These are phyloP conservation scores for Pseudochromis fuscus DNA, from an alignment of 2,797 vertebrate species.

Conservation along the genomic window DNA sequence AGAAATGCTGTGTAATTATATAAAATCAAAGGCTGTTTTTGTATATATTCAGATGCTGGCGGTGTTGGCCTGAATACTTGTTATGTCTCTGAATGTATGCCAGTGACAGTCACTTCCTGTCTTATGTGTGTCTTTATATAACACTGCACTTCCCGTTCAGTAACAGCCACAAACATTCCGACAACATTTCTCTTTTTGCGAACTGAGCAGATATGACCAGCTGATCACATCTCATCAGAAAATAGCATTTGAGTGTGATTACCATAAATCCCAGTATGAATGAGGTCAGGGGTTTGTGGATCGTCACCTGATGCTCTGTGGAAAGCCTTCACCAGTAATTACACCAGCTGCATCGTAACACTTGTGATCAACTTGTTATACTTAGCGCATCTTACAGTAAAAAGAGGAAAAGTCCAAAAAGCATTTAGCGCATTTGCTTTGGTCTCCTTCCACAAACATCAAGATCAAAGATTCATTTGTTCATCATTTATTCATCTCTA, in stretches of 20 bases:
- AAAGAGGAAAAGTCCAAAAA: neutral
- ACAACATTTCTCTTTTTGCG: neutral
- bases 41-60: no score
- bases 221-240: neutral
- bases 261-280: constrained; percentile 12
- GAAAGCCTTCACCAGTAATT: constrained; percentile 2
- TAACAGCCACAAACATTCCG: constrained; percentile 57
- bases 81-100: neutral
- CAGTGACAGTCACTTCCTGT: constrained; percentile 30
- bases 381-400: neutral
- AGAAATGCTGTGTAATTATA: neutral
- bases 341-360: neutral
- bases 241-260: constrained; percentile 17
- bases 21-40: no score
- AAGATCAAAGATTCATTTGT: neutral
- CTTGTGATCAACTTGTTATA: neutral
- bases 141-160: constrained; percentile 42
- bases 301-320: neutral
- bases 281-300: neutral
- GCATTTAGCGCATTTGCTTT: neutral
- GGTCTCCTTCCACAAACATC: neutral
- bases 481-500: neutral
- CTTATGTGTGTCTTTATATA: constrained; percentile 1
- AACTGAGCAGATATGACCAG: neutral
- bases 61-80: neutral